A percentile compares a stretch with the other conserved stretches of the same genome.
phyloP scores from a whole-genome alignment of 1,140 invertebrate genomes.

The Rhopalosiphum maidis region DNA sequence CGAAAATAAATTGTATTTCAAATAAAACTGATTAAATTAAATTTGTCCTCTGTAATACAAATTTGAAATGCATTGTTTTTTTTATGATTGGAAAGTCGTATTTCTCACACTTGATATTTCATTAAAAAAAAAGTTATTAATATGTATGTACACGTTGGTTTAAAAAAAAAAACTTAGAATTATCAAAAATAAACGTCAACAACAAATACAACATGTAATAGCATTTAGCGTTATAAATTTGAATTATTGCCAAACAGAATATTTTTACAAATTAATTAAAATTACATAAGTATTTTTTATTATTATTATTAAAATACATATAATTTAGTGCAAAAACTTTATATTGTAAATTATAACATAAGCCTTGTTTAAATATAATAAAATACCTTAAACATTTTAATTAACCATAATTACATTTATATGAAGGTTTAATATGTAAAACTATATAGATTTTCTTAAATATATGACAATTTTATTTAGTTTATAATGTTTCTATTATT shows the following conservation, averaged over 20 bases:
- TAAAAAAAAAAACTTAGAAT: no score
- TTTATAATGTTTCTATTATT: neutral
- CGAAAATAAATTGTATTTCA: no score
- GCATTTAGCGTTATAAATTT: neutral
- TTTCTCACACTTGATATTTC: neutral
- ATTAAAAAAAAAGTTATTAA: neutral
- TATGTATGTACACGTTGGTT: neutral
- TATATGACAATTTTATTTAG: neutral
- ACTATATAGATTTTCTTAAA: neutral
- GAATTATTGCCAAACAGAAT: neutral
- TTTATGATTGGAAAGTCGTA: neutral
- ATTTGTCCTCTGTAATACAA: neutral
- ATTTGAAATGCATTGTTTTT: neutral
- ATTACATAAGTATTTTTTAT: neutral
- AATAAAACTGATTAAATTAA: neutral
- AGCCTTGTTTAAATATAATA: neutral
- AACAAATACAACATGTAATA: neutral
- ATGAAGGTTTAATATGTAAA: neutral
- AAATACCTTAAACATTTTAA: neutral
- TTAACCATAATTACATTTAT: neutral
- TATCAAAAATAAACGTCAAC: neutral
- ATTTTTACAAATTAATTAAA: neutral
- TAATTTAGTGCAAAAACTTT: no score
- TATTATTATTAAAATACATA: neutral
- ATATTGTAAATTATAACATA: neutral